phyloP scores from a whole-genome alignment of 2,888 invertebrate species.

The Acleris emargana region DNA sequence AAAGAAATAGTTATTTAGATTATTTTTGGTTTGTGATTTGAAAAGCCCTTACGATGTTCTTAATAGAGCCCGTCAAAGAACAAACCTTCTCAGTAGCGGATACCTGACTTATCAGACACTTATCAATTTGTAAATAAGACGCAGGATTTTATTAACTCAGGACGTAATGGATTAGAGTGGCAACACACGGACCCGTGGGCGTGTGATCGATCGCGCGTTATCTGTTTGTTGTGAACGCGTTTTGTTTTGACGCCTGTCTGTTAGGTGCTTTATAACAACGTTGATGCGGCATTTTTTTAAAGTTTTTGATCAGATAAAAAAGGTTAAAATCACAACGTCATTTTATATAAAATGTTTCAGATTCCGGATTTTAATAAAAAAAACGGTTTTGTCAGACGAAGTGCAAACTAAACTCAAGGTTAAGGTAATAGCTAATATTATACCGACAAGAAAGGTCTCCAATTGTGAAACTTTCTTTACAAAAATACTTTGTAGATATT shows the following conservation, averaged over 20 bases:
- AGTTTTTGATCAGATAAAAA: background rate
- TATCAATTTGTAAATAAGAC: constrained; percentile 73
- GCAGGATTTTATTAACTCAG: constrained; percentile 67
- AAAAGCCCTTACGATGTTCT: background rate
- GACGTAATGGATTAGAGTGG: constrained; percentile 66
- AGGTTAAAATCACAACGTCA: background rate
- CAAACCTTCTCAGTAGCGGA: constrained; percentile 55
- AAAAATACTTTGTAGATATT: too few species aligned
- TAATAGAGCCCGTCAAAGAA: constrained; percentile 13
- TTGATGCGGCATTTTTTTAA: constrained; percentile 15
- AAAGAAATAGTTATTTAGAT: too few species aligned
- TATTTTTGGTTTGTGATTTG: background rate
- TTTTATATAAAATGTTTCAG: too few species aligned
- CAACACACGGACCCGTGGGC: constrained; percentile 52
- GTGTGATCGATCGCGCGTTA: constrained; percentile 57
- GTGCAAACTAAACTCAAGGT: too few species aligned
- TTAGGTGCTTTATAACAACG: constrained; percentile 38
- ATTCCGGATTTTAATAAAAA: too few species aligned
- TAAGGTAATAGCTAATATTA: too few species aligned
- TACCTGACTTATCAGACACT: constrained; percentile 50
- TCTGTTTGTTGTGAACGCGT: constrained; percentile 41
- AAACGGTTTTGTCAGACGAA: too few species aligned
- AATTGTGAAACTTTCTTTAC: too few species aligned
- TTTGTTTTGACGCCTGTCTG: constrained; percentile 46
- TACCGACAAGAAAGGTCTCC: too few species aligned